Conservation (phyloP, 2,888 invertebrate genomes). For the Netelia inedita region DNA sequence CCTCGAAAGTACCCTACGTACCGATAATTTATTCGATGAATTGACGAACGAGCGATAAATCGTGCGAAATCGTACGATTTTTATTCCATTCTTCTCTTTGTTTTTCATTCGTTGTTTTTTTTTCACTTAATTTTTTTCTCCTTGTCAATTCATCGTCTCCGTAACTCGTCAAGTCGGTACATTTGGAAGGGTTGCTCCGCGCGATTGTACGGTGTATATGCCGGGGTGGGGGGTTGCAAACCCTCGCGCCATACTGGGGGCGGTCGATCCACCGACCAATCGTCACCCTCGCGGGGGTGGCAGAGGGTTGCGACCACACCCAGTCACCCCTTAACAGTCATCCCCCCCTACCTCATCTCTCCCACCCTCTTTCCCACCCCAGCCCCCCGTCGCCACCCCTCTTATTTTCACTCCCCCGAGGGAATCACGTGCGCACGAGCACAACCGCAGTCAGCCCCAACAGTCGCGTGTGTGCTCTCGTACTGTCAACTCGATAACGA, state of each 20-base stretch:
- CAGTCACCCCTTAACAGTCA: constrained; percentile 68
- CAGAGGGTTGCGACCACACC: constrained; percentile 77
- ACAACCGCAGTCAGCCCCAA: constrained; percentile 67
- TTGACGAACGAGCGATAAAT: no score
- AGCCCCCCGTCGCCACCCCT: constrained; percentile 73
- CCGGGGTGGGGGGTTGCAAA: constrained; percentile 34
- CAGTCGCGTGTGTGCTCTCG: constrained; percentile 81
- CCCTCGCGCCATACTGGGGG: constrained; percentile 83
- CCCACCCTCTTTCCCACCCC: constrained; percentile 66
- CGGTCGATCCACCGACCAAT: constrained; percentile 81
- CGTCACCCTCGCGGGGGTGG: constrained; percentile 75
- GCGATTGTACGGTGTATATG: background rate
- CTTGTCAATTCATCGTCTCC: constrained; percentile 38
- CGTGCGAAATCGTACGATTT: no score
- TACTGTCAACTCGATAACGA: constrained; percentile 62
- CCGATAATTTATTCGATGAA: no score
- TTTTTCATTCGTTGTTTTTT: background rate
- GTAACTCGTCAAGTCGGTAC: constrained; percentile 4
- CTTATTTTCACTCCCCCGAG: constrained; percentile 71
- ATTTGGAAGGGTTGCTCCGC: background rate
- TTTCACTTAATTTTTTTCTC: constrained; percentile 23
- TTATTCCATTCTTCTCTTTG: background rate
- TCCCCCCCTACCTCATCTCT: constrained; percentile 55
- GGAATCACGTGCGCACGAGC: constrained; percentile 83
- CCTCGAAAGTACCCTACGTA: background rate